These are phyloP conservation scores for Corythornis vintsioides DNA, from an alignment of 2,113 vertebrate genomes.

Conservation along the genomic window DNA sequence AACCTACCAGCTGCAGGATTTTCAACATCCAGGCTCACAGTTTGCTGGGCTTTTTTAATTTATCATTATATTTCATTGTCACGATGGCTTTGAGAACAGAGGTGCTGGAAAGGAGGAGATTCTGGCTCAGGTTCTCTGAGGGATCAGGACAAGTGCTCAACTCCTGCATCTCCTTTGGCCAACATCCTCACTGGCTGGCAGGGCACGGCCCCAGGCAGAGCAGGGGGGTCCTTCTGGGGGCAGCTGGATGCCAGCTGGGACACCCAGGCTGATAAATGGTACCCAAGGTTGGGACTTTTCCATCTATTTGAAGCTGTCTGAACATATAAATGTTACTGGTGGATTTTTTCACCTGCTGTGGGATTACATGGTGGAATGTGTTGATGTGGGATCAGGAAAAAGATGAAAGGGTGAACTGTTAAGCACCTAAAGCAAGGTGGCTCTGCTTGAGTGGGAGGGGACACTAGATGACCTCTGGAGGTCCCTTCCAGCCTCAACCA, in stretches of 20 bases:
- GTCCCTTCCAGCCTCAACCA: neutral
- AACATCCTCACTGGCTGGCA: neutral
- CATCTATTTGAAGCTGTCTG: neutral
- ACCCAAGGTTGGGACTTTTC: neutral
- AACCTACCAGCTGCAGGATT: neutral
- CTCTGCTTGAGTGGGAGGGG: neutral
- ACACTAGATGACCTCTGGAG: neutral
- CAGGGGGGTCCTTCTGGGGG: neutral
- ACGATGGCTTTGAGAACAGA: neutral
- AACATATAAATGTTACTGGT: neutral
- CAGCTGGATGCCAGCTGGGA: neutral
- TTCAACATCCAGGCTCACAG: neutral
- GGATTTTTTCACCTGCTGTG: neutral
- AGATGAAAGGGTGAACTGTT: neutral
- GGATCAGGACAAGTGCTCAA: neutral
- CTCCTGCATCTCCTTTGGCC: neutral
- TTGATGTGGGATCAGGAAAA: neutral
- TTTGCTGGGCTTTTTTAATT: neutral
- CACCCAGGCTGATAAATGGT: neutral
- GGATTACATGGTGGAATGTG: neutral
- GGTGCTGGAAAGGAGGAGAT: neutral
- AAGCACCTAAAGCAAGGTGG: accelerated
- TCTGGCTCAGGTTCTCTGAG: neutral
- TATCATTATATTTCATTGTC: neutral
- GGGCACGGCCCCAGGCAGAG: neutral